Conservation (phyloP, 2,113 vertebrate genomes). For the Pseudorasbora parva region DNA sequence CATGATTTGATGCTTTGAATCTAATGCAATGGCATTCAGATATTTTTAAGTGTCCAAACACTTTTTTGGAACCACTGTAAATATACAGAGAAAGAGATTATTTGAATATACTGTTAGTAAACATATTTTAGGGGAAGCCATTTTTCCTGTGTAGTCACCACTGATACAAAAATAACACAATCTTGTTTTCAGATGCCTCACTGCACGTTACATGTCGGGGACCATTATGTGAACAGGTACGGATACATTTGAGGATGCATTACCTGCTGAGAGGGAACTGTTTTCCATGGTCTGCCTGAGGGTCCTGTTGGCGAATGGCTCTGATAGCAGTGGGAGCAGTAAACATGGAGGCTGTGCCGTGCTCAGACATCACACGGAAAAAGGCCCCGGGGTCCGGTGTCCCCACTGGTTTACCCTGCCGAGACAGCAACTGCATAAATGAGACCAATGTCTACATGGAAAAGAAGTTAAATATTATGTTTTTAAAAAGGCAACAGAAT, state of each 20-base stretch:
- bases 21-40: not conserved
- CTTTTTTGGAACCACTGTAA: not conserved
- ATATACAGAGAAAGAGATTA: not conserved
- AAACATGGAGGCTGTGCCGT: conserved; percentile 86
- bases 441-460: not conserved
- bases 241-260: conserved; percentile 1
- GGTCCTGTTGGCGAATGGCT: conserved; percentile 96
- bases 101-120: not conserved
- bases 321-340: conserved; percentile 94
- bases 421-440: conserved; percentile 43
- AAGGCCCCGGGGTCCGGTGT: conserved; percentile 92
- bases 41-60: not conserved
- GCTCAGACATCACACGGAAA: conserved; percentile 92
- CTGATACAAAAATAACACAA: not conserved
- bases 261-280: conserved; percentile 87
- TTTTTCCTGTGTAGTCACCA: not conserved
- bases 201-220: not conserved
- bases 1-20: not conserved
- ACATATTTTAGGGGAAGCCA: not conserved
- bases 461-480: not conserved
- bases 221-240: not conserved
- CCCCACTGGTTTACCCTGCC: conserved; percentile 94
- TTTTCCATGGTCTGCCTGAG: conserved; percentile 79
- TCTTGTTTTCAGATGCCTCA: not conserved
- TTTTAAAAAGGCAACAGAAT: not conserved